phyloP scores from a whole-genome alignment of 2,888 invertebrate species.

The Lycaena phlaeas region DNA sequence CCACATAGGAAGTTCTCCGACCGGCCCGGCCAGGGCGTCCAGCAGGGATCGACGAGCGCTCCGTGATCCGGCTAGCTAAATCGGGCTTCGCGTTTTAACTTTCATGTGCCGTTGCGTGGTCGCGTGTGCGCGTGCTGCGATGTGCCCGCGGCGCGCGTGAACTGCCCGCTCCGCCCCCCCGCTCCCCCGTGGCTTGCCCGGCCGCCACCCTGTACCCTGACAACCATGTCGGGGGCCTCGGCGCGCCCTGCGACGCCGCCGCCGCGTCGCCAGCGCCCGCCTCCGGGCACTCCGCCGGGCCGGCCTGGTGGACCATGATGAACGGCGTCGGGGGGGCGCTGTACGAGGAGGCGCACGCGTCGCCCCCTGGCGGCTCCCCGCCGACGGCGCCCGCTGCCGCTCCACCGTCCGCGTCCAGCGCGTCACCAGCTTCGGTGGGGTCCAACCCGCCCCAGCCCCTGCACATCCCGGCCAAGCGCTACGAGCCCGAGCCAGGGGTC shows the following conservation, averaged over 20 bases:
- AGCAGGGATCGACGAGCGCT: slow-evolving; percentile 33
- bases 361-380: slow-evolving; percentile 73
- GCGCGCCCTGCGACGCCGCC: slow-evolving; percentile 78
- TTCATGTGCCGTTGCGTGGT: slow-evolving; percentile 67
- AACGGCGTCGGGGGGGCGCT: slow-evolving; percentile 84
- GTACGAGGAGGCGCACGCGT: slow-evolving; percentile 80
- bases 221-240: slow-evolving; percentile 79
- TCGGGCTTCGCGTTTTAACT: slow-evolving; percentile 67
- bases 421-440: slow-evolving; percentile 74
- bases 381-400: slow-evolving; percentile 81
- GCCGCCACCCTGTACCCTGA: slow-evolving; percentile 88
- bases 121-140: slow-evolving; percentile 67
- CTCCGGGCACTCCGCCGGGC: slow-evolving; percentile 87
- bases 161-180: slow-evolving; percentile 56
- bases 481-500: slow-evolving; percentile 78
- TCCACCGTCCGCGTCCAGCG: slow-evolving; percentile 70
- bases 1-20: slow-evolving; percentile 18
- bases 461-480: slow-evolving; percentile 92
- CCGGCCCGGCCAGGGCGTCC: slow-evolving; percentile 15
- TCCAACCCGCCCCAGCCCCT: slow-evolving; percentile 83
- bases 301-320: slow-evolving; percentile 90
- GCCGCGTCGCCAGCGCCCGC: slow-evolving; percentile 84
- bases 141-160: slow-evolving; percentile 70
- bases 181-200: slow-evolving; percentile 84
- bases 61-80: slow-evolving; percentile 62